Base-by-base conservation (phyloP, 2,113 vertebrate species). In the Sinocyclocheilus rhinocerous region DNA sequence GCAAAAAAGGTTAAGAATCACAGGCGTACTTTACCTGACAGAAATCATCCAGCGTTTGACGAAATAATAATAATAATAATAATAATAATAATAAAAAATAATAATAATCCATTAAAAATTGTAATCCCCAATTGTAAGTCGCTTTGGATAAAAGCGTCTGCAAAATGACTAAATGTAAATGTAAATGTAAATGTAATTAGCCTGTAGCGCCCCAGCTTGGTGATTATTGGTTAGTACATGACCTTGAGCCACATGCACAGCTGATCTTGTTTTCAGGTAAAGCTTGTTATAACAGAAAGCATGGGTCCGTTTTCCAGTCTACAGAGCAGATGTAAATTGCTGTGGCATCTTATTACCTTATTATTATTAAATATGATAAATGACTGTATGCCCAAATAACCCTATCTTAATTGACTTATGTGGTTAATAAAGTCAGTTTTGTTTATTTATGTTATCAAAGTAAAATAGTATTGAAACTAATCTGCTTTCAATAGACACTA, bases 151-250 rank as follows among this genome's bases (percentile, higher is more conserved):
- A 33, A 33, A 33, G 29, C 29, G 29, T 33, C 29, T 33, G 29
- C 29, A 3, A 33, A 33, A 33, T 33, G 29, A 33, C 29, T 33
- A 33, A 33, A 33, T 29, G 29, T 33, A 33, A 33, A 33, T 29
- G 29, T 33, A 33, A 33, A 33, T 33, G 29, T 33, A 33, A 33
- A 33, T 3, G 29, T n/a, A 69, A 67, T 67, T 67, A 29, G 81
- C 81, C 26, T 55, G 42, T 52, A 82, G 81, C 63, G 81, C 63
- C 81, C 26, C 81, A 48, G 45, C 26, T 70, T 29, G 81, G 81
- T 36, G 63, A 55, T 52, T 22, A 33, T 3, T 70, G 45, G 16
- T 70, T 15, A 36, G 42, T 82, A 33, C 80, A 69, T n/a, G 18
- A 52, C 18, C 9, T 42, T 16, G 20, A 61, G 6, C 2, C 26